Evolutionary conservation across 2,888 invertebrate genomes (phyloP).

Genomic region (Drosophila greeni): DNA sequence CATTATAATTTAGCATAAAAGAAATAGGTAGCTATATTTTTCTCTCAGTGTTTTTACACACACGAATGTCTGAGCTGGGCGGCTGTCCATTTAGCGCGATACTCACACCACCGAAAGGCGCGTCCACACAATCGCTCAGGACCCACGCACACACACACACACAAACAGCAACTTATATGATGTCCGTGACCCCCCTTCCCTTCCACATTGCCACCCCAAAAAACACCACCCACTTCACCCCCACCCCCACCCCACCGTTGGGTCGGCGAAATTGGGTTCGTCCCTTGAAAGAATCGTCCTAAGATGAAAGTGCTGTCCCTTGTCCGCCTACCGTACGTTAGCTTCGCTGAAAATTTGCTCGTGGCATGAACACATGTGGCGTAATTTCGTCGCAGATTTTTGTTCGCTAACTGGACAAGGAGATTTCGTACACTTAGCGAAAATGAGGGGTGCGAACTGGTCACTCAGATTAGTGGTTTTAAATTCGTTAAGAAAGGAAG

Average conservation of each 20-base stretch:
- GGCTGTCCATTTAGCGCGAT: constrained; percentile 67
- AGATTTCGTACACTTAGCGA: constrained; percentile 63
- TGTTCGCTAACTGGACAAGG: constrained; percentile 73
- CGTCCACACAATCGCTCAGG: constrained; percentile 54
- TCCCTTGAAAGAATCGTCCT: constrained; percentile 73
- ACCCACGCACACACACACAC: constrained; percentile 58
- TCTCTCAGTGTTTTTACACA: neutral
- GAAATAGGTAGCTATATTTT: neutral
- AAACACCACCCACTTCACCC: constrained; percentile 4
- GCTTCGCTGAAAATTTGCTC: constrained; percentile 74
- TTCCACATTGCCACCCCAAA: constrained; percentile 14
- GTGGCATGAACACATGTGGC: constrained; percentile 76
- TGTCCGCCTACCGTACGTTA: constrained; percentile 68
- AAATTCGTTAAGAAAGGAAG: neutral
- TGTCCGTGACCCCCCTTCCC: constrained; percentile 65
- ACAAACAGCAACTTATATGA: constrained; percentile 53
- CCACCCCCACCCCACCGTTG: constrained; percentile 13
- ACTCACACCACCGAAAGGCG: constrained; percentile 49
- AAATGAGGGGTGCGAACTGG: neutral
- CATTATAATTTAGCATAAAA: rapidly evolving
- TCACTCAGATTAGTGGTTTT: neutral
- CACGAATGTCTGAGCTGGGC: constrained; percentile 57
- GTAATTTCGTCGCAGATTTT: constrained; percentile 76
- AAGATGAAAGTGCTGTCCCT: constrained; percentile 73
- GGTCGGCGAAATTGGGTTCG: constrained; percentile 69